Base-by-base conservation (phyloP, 2,113 vertebrate species). In the Xyliphius kryptos region DNA sequence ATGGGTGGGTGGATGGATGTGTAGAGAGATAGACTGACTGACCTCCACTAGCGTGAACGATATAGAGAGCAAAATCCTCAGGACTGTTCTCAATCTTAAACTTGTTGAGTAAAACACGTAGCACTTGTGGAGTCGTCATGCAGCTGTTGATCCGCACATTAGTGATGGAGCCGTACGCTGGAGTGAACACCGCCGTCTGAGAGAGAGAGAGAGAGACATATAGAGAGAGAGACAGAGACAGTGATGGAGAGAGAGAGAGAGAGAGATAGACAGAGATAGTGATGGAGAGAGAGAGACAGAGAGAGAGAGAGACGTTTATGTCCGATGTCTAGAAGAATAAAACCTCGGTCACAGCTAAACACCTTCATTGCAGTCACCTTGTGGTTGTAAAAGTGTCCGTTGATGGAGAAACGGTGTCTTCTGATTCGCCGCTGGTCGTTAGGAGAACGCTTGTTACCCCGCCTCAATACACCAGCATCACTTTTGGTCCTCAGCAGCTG, bases 321-420 rank as follows among this genome's bases (percentile, higher is more conserved):
- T n/a, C n/a, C n/a, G n/a, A n/a, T n/a, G n/a, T n/a, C n/a, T n/a
- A n/a, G n/a, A n/a, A n/a, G n/a, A n/a, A n/a, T n/a, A n/a, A n/a
- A n/a, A n/a, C n/a, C n/a, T n/a, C n/a, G n/a, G n/a, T n/a, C n/a
- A n/a, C n/a, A n/a, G n/a, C n/a, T n/a, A n/a, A n/a, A n/a, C n/a
- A n/a, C n/a, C n/a, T n/a, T n/a, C n/a, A n/a, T n/a, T n/a, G n/a
- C 9, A 1, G 0, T 67, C 48, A 95, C 95, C 88, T 97, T 98
- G 56, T 98, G 94, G 82, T 97, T 98, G 77, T 98, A 98, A 77
- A 90, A 98, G 78, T 98, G 95, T 13, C 95, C 95, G 0, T 97
- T 98, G 78, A 98, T 98, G 77, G 95, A 98, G 84, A 97, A 95
- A 43, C 95, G 89, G 71, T 97, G 92, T 1, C 94, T 89, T 50